phyloP scores from a whole-genome alignment of 2,113 vertebrate genomes.

The Myrmecobius fasciatus region DNA sequence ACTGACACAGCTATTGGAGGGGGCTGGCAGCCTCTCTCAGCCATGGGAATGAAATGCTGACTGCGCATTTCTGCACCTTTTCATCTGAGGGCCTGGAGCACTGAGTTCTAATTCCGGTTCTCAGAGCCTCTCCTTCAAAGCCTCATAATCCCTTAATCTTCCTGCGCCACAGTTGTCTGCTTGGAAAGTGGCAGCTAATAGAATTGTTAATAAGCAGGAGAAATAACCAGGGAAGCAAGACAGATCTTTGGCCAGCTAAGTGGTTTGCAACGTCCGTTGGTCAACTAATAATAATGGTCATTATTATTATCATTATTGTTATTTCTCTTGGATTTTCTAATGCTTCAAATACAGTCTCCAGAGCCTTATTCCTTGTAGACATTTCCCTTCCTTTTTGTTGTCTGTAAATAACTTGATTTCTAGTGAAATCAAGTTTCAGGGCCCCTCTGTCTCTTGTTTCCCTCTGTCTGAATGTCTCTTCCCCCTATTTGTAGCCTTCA shows the following conservation, averaged over 20 bases:
- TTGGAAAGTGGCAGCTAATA: constrained; percentile 51
- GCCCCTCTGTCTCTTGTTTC: not conserved
- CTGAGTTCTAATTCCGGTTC: not conserved
- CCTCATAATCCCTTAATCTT: not conserved
- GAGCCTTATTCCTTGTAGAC: constrained; percentile 47
- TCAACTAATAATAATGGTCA: not conserved
- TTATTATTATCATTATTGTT: constrained; percentile 40
- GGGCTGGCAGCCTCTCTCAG: not conserved
- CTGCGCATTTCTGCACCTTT: not conserved
- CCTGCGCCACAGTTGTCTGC: constrained; percentile 2
- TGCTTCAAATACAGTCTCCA: constrained; percentile 47
- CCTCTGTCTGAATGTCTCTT: not conserved
- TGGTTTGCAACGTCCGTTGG: constrained; percentile 58
- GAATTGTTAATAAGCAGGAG: constrained; percentile 57
- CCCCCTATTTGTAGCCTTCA: not conserved
- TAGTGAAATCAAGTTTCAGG: constrained; percentile 23
- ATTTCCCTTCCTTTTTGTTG: constrained; percentile 50
- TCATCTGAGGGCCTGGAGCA: not conserved
- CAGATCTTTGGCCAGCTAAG: constrained; percentile 5
- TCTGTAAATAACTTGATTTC: constrained; percentile 63
- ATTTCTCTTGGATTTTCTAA: constrained; percentile 50
- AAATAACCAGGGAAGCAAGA: constrained; percentile 42
- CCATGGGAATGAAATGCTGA: not conserved
- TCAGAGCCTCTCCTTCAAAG: not conserved
- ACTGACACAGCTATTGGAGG: not conserved